Base-by-base conservation (phyloP, 2,113 vertebrate species). In the Aplodontia rufa region DNA sequence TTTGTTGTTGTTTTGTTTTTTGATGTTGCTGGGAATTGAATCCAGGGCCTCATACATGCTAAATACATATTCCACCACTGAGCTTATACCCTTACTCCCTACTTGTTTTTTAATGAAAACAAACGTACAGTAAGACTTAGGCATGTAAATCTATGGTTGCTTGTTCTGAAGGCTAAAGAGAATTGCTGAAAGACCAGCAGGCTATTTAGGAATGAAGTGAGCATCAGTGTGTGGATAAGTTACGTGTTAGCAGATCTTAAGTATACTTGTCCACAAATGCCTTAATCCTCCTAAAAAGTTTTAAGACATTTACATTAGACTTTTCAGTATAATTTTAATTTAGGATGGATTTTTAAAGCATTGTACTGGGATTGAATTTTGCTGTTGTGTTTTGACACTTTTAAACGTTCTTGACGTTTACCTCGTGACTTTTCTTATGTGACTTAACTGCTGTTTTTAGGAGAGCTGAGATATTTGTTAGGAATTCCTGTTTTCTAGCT, bases 361-460 rank as follows among this genome's bases (percentile, higher is more conserved):
- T 45, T 94, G 14, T 96, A 45, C 42, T 93, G 87, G 85, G 83
- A 86, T 98, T 98, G 91, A 96, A 90, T 85, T 97, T 96, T 84
- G 85, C 93, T 96, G 35, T 96, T 96, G 84, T 95, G 45, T 97
- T 97, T 97, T 96, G 79, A 90, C 7, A 97, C 40, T 93, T 87
- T 97, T 58, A 28, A 95, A 89, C 90, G 64, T 68, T 87, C 0
- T 93, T 95, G 0, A 94, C 98, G 97, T 98, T 98, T 98, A 98
- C 96, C 84, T 95, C 74, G 49, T 96, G 62, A 95, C 64, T 97
- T 51, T 97, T 97, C 95, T 96, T 86, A 51, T 55, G 86, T 97
- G 93, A 97, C 24, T 97, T 98, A 97, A 91, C 96, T 98, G 95
- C 96, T 98, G 40, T 97, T 97, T 81, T 96, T 98, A 93, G 89